Evolutionary conservation across 2,888 invertebrate genomes (phyloP).

Genomic region (Luperina testacea): DNA sequence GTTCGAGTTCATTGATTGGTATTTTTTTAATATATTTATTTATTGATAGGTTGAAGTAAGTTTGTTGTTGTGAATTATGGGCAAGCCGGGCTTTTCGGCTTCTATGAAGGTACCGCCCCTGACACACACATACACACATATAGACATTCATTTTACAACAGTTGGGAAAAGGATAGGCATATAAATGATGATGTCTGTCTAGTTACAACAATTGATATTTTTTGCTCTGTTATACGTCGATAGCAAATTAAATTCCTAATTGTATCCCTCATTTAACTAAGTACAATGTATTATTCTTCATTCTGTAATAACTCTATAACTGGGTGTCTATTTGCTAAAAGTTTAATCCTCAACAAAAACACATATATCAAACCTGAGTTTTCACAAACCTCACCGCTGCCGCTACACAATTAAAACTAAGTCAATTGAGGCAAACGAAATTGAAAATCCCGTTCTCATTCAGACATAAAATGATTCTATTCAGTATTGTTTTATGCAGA

Average conservation of each 20-base stretch:
- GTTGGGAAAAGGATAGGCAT: not conserved
- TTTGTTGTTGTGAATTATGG: too few species aligned
- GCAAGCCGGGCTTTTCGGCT: too few species aligned
- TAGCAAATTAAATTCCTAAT: not conserved
- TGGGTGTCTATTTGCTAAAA: not conserved
- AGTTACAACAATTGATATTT: not conserved
- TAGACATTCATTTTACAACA: not conserved
- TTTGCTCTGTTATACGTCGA: not conserved
- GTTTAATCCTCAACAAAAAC: not conserved
- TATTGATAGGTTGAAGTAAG: too few species aligned
- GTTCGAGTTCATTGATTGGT: too few species aligned
- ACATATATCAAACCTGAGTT: too few species aligned
- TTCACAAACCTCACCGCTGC: too few species aligned
- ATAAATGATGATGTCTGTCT: not conserved
- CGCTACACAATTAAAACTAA: not conserved
- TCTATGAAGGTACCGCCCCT: too few species aligned
- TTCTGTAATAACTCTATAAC: not conserved
- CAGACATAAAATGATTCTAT: not conserved
- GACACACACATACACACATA: too few species aligned
- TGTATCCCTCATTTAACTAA: not conserved
- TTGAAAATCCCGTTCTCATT: slow-evolving; percentile 8
- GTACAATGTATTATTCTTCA: not conserved
- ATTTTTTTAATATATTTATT: too few species aligned
- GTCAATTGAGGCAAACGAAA: slow-evolving; percentile 1
- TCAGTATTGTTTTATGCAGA: slow-evolving; percentile 12